phyloP scores from a whole-genome alignment of 1,140 invertebrate genomes.

The Muscidifurax raptorellus region DNA sequence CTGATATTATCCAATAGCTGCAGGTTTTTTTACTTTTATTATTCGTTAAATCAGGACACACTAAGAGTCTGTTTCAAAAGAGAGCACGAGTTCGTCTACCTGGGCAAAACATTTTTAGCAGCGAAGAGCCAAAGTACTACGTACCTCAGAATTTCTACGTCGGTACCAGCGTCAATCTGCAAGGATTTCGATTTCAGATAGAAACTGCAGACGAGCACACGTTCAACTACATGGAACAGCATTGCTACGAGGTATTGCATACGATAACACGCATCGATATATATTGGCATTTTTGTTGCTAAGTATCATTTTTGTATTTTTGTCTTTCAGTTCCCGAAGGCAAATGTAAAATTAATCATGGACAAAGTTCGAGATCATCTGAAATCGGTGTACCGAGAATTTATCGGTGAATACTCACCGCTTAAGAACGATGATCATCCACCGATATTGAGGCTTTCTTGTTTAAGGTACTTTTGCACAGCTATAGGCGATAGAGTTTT shows the following conservation, averaged over 20 bases:
- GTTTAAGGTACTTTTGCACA: slow-evolving; percentile 16
- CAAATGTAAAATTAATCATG: slow-evolving; percentile 82
- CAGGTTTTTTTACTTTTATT: not conserved
- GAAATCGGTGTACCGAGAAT: slow-evolving; percentile 83
- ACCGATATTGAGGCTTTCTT: not conserved
- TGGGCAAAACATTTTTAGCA: slow-evolving; percentile 82
- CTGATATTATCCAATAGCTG: too few species aligned
- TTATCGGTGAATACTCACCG: slow-evolving; percentile 81
- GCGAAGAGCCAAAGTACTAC: slow-evolving; percentile 83
- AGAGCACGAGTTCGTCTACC: slow-evolving; percentile 82
- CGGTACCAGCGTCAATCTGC: slow-evolving; percentile 84
- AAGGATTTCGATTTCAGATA: slow-evolving; percentile 86
- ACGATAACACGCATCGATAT: not conserved
- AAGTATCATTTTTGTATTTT: slow-evolving; percentile 27
- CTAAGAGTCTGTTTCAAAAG: slow-evolving; percentile 83
- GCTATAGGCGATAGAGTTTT: not conserved
- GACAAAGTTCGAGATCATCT: slow-evolving; percentile 81
- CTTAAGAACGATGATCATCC: slow-evolving; percentile 67
- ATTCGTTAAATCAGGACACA: slow-evolving; percentile 70
- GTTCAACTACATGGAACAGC: slow-evolving; percentile 90
- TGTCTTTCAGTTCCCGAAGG: slow-evolving; percentile 82
- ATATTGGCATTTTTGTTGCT: slow-evolving; percentile 24
- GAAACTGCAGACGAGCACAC: slow-evolving; percentile 90
- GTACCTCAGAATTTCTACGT: slow-evolving; percentile 87
- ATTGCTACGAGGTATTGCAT: slow-evolving; percentile 81